Evolutionary conservation across 2,797 vertebrate species (phyloP).

Genomic region (Gadopsis marmoratus): DNA sequence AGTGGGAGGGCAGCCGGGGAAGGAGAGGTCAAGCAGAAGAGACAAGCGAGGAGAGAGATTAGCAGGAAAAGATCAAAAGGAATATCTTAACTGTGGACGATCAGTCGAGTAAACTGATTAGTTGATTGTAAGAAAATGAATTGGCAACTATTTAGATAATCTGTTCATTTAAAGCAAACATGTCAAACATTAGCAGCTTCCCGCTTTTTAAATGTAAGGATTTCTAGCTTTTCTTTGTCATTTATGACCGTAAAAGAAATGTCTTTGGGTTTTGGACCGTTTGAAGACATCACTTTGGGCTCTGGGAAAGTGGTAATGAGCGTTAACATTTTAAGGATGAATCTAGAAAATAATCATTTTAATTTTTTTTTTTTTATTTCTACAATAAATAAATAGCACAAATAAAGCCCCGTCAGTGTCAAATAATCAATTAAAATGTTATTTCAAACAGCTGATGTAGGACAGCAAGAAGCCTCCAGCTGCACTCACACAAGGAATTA

Average conservation of each 20-base stretch:
- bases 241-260: neutral
- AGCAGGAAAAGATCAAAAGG: constrained; percentile 53
- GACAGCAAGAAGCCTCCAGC: neutral
- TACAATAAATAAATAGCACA: neutral
- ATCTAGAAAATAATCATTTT: neutral
- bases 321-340: neutral
- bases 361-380: neutral
- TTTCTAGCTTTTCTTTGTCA: neutral
- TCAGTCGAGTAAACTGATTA: neutral
- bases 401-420: neutral
- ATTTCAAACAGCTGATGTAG: neutral
- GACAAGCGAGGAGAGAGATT: constrained; percentile 42
- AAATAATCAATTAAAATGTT: neutral
- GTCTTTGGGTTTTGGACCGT: neutral
- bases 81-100: constrained; percentile 5
- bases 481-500: constrained; percentile 6
- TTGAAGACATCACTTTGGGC: neutral
- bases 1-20: constrained; percentile 51
- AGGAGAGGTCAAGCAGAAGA: constrained; percentile 64
- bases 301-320: neutral
- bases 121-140: neutral
- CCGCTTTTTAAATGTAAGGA: neutral
- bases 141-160: neutral
- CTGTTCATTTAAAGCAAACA: neutral
- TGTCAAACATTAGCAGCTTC: neutral